Evolutionary conservation across 2,797 vertebrate genomes (phyloP).

Genomic region (Notolepis coatsorum): DNA sequence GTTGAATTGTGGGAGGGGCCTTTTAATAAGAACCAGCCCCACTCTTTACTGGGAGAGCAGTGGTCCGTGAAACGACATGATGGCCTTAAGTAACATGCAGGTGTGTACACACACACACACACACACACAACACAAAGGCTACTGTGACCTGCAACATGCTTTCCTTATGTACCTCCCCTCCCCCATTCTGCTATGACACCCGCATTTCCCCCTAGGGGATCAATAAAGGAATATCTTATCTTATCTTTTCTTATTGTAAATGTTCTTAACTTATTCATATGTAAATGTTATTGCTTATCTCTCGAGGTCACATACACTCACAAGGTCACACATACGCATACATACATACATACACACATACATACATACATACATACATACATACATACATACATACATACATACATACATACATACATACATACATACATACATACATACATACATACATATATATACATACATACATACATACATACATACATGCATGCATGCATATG

Average conservation of each 20-base stretch:
- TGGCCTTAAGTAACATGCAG: slow-evolving; percentile 41
- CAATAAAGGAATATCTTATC: no score
- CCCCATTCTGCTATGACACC: no score
- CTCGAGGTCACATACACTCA: slow-evolving; percentile 21
- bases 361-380: not conserved
- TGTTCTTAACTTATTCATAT: no score
- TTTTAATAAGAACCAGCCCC: slow-evolving; percentile 57
- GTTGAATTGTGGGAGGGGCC: slow-evolving; percentile 59
- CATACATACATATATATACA: no score
- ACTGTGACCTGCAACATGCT: no score
- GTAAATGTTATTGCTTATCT: slow-evolving; percentile 57
- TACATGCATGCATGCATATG: no score
- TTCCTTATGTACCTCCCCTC: no score
- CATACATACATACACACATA: not conserved
- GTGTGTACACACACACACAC: slow-evolving; percentile 5
- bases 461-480: no score
- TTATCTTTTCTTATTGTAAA: no score
- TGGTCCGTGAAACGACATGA: slow-evolving; percentile 68
- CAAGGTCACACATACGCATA: slow-evolving; percentile 28
- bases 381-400: not conserved
- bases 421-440: no score
- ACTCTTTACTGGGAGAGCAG: slow-evolving; percentile 64
- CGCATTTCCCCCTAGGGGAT: no score
- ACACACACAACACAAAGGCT: not conserved
- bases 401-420: no score